Conservation (phyloP, 2,888 invertebrate genomes). For the Plusia festucae region DNA sequence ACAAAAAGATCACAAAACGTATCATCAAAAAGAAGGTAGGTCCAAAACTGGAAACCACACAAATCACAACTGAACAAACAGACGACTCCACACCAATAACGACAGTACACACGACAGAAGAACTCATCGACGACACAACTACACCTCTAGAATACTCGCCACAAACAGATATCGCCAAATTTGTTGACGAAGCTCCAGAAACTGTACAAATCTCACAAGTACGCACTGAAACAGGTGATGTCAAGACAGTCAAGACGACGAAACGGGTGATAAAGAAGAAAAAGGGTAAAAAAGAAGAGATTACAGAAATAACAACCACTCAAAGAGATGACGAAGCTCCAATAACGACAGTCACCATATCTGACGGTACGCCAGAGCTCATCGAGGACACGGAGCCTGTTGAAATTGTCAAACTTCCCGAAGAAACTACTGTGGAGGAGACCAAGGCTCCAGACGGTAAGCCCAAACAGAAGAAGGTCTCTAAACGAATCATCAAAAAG, state of each 20-base stretch:
- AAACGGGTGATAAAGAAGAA: conserved; percentile 72
- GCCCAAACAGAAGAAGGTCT: conserved; percentile 60
- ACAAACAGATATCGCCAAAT: conserved; percentile 55
- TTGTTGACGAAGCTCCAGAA: conserved; percentile 64
- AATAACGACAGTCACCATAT: not conserved
- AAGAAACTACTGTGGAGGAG: conserved; percentile 40
- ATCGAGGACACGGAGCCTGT: not conserved
- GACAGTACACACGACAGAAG: conserved; percentile 15
- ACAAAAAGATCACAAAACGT: too few relatives aligned
- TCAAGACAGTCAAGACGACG: conserved; percentile 64
- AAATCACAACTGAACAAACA: too few relatives aligned
- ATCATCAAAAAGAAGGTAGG: too few relatives aligned
- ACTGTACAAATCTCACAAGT: conserved; percentile 75
- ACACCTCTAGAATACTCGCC: conserved; percentile 53
- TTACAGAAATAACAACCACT: conserved; percentile 48
- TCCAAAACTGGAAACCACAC: too few relatives aligned
- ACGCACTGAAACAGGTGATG: conserved; percentile 69
- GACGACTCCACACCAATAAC: conserved; percentile 52
- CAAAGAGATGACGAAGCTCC: conserved; percentile 11
- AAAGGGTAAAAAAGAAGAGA: conserved; percentile 63
- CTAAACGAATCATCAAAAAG: conserved; percentile 61
- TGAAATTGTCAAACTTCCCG: conserved; percentile 62
- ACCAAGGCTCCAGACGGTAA: conserved; percentile 54
- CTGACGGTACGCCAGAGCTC: conserved; percentile 56
- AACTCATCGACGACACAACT: conserved; percentile 10